A percentile compares a stretch with the other conserved stretches of the same genome.
Conservation (phyloP, 2,797 vertebrate species). For the Gymnothorax javanicus region DNA sequence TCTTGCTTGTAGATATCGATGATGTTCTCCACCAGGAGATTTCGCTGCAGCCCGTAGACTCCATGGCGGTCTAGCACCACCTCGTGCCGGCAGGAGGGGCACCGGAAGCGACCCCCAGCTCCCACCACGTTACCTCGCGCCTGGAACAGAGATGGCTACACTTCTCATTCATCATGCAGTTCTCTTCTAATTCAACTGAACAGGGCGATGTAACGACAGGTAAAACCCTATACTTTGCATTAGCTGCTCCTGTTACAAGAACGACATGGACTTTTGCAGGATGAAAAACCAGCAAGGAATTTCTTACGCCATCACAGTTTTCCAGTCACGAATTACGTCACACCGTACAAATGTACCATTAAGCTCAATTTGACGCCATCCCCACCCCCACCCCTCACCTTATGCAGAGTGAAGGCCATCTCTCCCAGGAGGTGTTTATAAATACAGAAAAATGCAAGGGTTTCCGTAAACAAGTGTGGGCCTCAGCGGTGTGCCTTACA, state of each 20-base stretch:
- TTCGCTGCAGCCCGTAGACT: conserved; percentile 77
- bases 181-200: not conserved
- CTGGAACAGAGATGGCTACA: conserved; percentile 74
- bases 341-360: not conserved
- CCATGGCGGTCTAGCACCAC: conserved; percentile 80
- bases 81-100: conserved; percentile 76
- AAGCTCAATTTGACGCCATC: not conserved
- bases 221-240: not conserved
- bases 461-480: conserved; percentile 29
- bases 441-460: conserved; percentile 13
- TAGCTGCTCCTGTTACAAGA: not conserved
- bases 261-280: not conserved
- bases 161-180: conserved; percentile 49
- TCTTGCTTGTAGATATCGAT: conserved; percentile 80
- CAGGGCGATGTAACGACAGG: not conserved
- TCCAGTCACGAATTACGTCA: not conserved
- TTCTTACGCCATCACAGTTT: not conserved
- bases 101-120: conserved; percentile 76
- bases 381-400: not conserved
- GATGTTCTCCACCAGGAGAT: conserved; percentile 81
- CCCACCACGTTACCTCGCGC: conserved; percentile 70
- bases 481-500: conserved; percentile 17
- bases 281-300: not conserved
- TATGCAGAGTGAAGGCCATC: not conserved
- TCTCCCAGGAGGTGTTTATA: conserved; percentile 15